Conservation (phyloP, 2,888 invertebrate species). For the Tridacna gigas region DNA sequence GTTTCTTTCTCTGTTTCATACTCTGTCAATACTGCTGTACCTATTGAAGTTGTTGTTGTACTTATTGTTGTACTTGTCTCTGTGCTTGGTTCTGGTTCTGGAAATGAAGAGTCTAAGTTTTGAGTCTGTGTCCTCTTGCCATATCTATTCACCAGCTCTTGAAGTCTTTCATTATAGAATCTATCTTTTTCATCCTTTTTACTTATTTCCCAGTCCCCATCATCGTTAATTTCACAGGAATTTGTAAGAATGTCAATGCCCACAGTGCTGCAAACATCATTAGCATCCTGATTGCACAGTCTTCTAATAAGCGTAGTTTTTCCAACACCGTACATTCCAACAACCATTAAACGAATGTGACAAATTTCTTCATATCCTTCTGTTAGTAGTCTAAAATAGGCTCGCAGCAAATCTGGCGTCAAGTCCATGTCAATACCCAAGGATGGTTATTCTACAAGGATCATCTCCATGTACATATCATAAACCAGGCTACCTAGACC, state of each 20-base stretch:
- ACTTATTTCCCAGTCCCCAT: neutral
- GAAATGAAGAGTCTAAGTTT: too few species aligned
- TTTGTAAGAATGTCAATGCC: neutral
- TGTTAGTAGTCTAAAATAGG: constrained; percentile 34
- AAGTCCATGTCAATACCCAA: constrained; percentile 4
- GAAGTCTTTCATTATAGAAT: neutral
- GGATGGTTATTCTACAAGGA: neutral
- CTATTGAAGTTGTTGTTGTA: too few species aligned
- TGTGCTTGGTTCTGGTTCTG: too few species aligned
- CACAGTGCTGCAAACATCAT: neutral
- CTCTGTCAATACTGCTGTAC: too few species aligned
- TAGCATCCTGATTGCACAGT: neutral
- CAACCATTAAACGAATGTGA: constrained; percentile 49
- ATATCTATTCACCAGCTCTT: neutral
- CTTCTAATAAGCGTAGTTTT: constrained; percentile 44
- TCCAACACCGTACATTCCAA: constrained; percentile 56
- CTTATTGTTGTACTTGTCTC: too few species aligned
- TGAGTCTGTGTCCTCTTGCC: neutral
- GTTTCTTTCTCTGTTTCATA: too few species aligned
- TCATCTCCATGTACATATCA: constrained; percentile 2
- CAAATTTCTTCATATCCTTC: constrained; percentile 30
- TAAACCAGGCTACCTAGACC: neutral
- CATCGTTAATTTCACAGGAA: neutral
- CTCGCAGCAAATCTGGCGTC: constrained; percentile 24
- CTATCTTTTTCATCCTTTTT: neutral